Base-by-base conservation (phyloP, 2,797 vertebrate genomes). In the Siniperca undulata region DNA sequence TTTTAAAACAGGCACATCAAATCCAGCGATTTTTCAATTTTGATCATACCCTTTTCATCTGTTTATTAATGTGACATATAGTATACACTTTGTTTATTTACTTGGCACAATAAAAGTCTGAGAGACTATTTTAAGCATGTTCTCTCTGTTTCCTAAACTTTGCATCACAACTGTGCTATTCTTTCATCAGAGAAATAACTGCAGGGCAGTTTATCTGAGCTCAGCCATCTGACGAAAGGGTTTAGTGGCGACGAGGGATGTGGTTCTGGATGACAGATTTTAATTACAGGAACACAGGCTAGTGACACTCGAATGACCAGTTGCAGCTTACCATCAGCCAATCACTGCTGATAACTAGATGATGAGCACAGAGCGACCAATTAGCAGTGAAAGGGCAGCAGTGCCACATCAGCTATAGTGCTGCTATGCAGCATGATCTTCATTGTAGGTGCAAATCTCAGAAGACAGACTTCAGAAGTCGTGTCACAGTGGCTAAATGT, bases 201-300 rank as follows among this genome's bases (percentile, higher is more conserved):
- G 85, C 90, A 89, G 88, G 91, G 86, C 92, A 92, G 89, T 94
- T 96, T 95, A 96, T 96, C 95, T 93, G 92, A 90, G 91, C 90
- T 80, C 91, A 93, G 91, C 94, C 95, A 95, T 96, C 95, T 95
- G 94, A 95, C 86, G 88, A 90, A 93, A 94, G 92, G 94, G 90
- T 95, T 95, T 95, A 94, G 91, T 83, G 89, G 90, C 88, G 87
- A 93, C 89, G 88, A 89, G 92, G 93, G 87, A 94, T 93, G 93
- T 90, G 92, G 95, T 96, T 96, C 94, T 95, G 95, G 93, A 95
- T 96, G 95, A 95, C 93, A 95, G 95, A 92, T 95, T 96, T 96
- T 96, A 96, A 96, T 96, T 96, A 96, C 93, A 94, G 93, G 93
- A 95, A 94, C 94, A 94, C 89, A 91, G 93, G 89, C 93, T 82